Conservation (phyloP, 2,888 invertebrate genomes). For the Xanthia togata region DNA sequence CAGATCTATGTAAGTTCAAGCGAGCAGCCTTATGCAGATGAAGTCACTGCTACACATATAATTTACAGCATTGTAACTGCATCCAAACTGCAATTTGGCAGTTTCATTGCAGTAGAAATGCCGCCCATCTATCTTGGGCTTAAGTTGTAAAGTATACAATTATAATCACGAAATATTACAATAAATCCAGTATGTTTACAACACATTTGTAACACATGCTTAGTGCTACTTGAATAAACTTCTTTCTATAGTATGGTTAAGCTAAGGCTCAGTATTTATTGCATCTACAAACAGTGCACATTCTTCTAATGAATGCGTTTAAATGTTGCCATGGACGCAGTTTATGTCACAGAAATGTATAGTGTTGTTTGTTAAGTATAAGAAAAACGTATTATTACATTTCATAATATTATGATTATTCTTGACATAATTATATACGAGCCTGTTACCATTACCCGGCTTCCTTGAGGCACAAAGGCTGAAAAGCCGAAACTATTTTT, state of each 20-base stretch:
- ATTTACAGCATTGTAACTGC: constrained; percentile 31
- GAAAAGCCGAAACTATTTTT: no score
- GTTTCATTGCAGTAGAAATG: background rate
- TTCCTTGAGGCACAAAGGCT: no score
- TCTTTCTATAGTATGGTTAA: background rate
- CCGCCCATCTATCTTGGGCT: constrained; percentile 3
- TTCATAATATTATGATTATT: no score
- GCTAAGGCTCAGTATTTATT: background rate
- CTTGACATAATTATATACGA: no score
- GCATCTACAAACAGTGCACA: background rate
- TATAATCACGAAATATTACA: constrained; percentile 11
- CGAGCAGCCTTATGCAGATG: constrained; percentile 31
- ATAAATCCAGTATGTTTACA: background rate
- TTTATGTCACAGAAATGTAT: no score
- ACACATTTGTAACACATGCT: background rate
- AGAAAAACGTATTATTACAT: no score
- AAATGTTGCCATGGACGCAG: no score
- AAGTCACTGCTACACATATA: constrained; percentile 21
- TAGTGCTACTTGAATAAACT: background rate
- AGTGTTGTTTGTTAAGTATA: no score
- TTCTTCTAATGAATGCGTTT: no score
- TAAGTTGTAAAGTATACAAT: constrained; percentile 4
- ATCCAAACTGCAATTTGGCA: constrained; percentile 30
- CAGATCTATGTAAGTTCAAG: constrained; percentile 25
- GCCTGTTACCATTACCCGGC: no score